Conservation (phyloP, 2,888 invertebrate genomes). For the Cremastinae sp. region DNA sequence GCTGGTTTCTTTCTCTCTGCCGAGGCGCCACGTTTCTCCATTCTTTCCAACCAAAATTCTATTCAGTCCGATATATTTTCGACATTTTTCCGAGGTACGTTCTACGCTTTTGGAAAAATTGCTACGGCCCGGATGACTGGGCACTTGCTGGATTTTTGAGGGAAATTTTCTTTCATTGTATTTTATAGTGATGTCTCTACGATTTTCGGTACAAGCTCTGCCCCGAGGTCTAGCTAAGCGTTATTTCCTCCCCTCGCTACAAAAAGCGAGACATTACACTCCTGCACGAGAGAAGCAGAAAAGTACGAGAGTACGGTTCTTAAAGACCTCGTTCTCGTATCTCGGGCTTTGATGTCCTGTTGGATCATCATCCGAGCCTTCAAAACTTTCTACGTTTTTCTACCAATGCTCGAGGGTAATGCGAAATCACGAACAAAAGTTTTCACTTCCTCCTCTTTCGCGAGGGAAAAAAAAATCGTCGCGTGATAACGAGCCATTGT, state of each 20-base stretch:
- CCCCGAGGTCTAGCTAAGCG: no score
- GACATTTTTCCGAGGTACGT: no score
- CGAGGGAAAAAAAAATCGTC: slow-evolving; percentile 14
- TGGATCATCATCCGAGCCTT: slow-evolving; percentile 47
- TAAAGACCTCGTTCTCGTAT: slow-evolving; percentile 14
- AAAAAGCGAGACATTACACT: no score
- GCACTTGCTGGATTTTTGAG: no score
- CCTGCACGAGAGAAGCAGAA: not conserved
- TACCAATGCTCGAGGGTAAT: not conserved
- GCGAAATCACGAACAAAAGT: not conserved
- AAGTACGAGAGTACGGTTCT: slow-evolving; percentile 1
- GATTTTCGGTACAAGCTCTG: no score
- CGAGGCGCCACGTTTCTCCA: slow-evolving; percentile 57
- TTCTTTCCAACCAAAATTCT: not conserved
- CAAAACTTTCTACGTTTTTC: slow-evolving; percentile 5
- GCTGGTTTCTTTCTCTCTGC: slow-evolving; percentile 5
- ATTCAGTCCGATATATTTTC: not conserved
- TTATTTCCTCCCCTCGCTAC: no score
- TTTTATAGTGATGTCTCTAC: no score
- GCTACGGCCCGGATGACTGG: no score
- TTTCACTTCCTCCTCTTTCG: not conserved
- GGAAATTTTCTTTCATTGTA: no score
- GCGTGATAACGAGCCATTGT: slow-evolving; percentile 57
- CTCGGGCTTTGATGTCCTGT: slow-evolving; percentile 37
- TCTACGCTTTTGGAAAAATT: no score